Evolutionary conservation across 2,888 invertebrate species (phyloP).

Genomic region (Ephialtes manifestator): DNA sequence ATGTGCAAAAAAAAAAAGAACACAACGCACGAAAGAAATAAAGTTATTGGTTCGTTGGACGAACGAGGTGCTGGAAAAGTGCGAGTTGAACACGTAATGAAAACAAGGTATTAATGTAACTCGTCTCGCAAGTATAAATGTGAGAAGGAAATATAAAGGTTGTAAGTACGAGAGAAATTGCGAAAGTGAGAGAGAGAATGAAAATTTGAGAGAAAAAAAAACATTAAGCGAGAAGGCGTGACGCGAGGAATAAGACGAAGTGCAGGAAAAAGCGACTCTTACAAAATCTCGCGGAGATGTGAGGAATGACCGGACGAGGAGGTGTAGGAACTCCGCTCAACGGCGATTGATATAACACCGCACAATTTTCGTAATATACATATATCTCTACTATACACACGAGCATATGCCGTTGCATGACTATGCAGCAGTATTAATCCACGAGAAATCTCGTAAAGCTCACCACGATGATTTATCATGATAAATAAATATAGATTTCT

Average conservation of each 20-base stretch:
- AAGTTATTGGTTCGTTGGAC: constrained; percentile 32
- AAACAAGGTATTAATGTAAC: constrained; percentile 53
- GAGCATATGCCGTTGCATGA: neutral
- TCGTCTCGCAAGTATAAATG: neutral
- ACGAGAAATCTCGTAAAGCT: constrained; percentile 68
- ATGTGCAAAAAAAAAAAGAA: constrained; percentile 17
- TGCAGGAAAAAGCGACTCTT: constrained; percentile 41
- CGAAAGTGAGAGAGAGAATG: neutral
- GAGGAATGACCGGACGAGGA: constrained; percentile 65
- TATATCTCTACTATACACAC: constrained; percentile 9
- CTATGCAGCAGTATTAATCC: constrained; percentile 27
- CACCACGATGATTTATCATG: constrained; percentile 73
- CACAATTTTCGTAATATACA: constrained; percentile 66
- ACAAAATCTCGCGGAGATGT: constrained; percentile 51
- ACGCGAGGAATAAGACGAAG: constrained; percentile 37
- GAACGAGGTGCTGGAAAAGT: constrained; percentile 32
- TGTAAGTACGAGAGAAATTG: constrained; percentile 31
- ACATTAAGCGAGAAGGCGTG: neutral
- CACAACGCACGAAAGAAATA: constrained; percentile 33
- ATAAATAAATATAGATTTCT: constrained; percentile 79
- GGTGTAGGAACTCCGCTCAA: constrained; percentile 40
- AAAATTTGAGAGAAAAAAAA: neutral
- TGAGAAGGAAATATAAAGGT: constrained; percentile 49
- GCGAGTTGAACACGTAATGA: constrained; percentile 43
- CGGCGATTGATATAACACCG: constrained; percentile 73